Conservation (phyloP, 2,113 vertebrate species). For the Scortum barcoo region DNA sequence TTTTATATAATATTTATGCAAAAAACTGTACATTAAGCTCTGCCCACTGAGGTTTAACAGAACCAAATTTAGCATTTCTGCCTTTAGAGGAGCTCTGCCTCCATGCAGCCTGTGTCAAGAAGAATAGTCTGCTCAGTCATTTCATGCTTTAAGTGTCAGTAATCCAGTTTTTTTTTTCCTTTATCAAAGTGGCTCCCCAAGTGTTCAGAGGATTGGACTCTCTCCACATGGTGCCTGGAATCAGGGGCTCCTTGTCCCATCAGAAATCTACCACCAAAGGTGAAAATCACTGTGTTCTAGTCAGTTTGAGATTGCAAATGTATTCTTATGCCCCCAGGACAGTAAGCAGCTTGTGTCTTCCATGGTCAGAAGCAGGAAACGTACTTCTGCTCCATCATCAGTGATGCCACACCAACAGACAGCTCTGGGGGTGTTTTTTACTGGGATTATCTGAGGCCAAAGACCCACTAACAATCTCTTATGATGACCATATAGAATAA, state of each 20-base stretch:
- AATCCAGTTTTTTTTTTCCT: conserved; percentile 57
- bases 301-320: conserved; percentile 44
- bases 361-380: conserved; percentile 18
- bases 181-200: conserved; percentile 43
- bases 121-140: background rate
- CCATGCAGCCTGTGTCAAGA: background rate
- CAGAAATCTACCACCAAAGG: conserved; percentile 54
- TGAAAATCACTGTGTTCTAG: conserved; percentile 48
- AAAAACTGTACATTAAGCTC: background rate
- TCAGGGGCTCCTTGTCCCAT: conserved; percentile 43
- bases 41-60: background rate
- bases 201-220: conserved; percentile 24
- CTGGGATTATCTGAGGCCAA: conserved; percentile 9
- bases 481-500: conserved; percentile 3
- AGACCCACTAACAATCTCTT: background rate
- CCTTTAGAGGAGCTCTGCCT: background rate
- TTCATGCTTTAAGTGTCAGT: conserved; percentile 32
- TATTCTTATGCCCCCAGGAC: conserved; percentile 38
- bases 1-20: conserved; percentile 1
- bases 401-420: conserved; percentile 16
- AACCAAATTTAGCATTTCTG: conserved; percentile 10
- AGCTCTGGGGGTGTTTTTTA: background rate
- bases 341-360: conserved; percentile 21
- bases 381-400: background rate
- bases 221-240: conserved; percentile 36